Conservation (phyloP, 2,888 invertebrate genomes). For the Timandra comae region DNA sequence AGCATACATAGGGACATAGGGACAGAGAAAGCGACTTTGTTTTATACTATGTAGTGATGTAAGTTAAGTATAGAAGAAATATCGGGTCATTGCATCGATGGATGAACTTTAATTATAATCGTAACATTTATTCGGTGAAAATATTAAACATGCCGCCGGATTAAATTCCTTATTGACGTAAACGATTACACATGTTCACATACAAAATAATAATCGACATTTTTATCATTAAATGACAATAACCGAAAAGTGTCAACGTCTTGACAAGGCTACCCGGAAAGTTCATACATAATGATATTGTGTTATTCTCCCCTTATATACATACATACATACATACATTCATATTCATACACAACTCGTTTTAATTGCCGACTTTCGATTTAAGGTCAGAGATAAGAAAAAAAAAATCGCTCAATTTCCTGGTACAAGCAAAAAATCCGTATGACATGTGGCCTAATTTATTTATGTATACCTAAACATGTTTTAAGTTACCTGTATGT, state of each 20-base stretch:
- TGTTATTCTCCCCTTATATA: no score
- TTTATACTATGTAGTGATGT: no score
- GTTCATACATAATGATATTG: conserved; percentile 17
- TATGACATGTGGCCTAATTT: conserved; percentile 14
- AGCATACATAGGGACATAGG: no score
- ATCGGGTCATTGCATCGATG: no score
- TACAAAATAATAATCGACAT: conserved; percentile 13
- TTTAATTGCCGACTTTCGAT: conserved; percentile 40
- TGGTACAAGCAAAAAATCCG: conserved; percentile 27
- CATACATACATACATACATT: conserved; percentile 17
- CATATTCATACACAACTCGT: conserved; percentile 30
- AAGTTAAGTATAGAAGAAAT: no score
- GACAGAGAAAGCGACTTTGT: no score
- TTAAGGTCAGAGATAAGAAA: conserved; percentile 31
- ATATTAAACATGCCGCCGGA: no score
- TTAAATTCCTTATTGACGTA: not conserved
- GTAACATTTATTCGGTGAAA: no score
- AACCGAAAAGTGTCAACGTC: conserved; percentile 30
- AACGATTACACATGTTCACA: no score
- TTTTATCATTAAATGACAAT: conserved; percentile 27
- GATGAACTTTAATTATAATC: no score
- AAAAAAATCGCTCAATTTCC: conserved; percentile 28
- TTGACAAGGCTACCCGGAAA: conserved; percentile 43
- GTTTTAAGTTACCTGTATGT: no score
- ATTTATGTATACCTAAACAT: not conserved